Evolutionary conservation across 2,113 vertebrate genomes (phyloP), one percentile per base, ranked within the genome.

Genomic region (Aramus guarauna): DNA sequence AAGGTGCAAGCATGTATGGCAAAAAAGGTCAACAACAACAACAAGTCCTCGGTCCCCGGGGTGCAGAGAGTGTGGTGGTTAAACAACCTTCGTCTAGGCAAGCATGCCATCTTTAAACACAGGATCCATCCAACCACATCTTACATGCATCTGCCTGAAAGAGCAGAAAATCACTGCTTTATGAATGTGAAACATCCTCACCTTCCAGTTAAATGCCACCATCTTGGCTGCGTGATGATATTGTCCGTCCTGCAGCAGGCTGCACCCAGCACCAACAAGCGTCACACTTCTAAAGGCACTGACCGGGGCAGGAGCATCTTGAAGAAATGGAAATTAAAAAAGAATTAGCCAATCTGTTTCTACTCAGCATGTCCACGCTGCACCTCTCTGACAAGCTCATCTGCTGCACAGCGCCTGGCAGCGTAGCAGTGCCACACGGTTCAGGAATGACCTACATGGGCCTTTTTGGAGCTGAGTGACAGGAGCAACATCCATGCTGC

Each of bases 191-290:
- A 45, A 17, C 22, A 48, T 41, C 29, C 97, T 97, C 67, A 97
- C 97, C 96, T 96, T 94, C 97, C 96, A 97, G 87, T 97, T 97
- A 36, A 97, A 89, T 6, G 95, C 92, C 92, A 95, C 74, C 97
- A 97, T 97, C 63, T 78, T 78, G 9, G 52, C 68, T 41, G 47
- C 0, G 32, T 53, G 36, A 16, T 9, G 64, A 45, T 41, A 43
- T 2, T 11, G 63, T 39, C n/a, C 3, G 37, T 79, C 69, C 36
- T 2, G 2, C 76, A 30, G 72, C 52, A 69, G 37, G 55, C 43
- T 36, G 66, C 4, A 0, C 22, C 36, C 71, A 47, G 30, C 55
- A 63, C 83, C 0, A 1, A 43, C 0, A 9, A 67, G 29, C 0
- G 67, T 90, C 81, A 96, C 94, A 22, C 78, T 93, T 64, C 73